Conservation (phyloP, 2,797 vertebrate species). For the Halcyon chelicuti region DNA sequence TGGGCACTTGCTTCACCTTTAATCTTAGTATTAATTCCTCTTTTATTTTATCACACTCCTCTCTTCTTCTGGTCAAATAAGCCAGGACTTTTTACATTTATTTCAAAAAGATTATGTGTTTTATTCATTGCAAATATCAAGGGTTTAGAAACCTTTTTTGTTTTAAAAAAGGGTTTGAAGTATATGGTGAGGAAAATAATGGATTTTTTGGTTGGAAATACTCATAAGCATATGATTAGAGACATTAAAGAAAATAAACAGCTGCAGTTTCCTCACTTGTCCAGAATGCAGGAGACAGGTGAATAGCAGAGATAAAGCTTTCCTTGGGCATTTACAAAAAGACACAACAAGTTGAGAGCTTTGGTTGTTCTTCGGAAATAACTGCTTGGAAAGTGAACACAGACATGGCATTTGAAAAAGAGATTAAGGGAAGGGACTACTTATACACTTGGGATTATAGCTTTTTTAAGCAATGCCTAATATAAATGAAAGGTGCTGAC, state of each 20-base stretch:
- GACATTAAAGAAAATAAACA: neutral
- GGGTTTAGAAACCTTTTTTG: neutral
- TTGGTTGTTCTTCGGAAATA: neutral
- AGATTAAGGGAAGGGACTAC: neutral
- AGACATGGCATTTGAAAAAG: neutral
- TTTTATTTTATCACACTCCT: neutral
- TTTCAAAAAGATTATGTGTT: neutral
- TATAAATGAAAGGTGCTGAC: neutral
- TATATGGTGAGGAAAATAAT: neutral
- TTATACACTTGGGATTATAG: neutral
- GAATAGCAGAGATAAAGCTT: neutral
- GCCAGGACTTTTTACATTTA: neutral
- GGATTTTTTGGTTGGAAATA: neutral
- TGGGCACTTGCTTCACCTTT: neutral
- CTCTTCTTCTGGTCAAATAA: neutral
- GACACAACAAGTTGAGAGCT: neutral
- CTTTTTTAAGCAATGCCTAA: neutral
- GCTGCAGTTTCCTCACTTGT: neutral
- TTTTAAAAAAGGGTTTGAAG: neutral
- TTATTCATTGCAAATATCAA: neutral
- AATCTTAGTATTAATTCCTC: neutral
- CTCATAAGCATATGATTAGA: neutral
- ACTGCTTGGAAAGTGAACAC: neutral
- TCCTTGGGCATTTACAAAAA: neutral
- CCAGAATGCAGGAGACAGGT: neutral